A percentile compares a stretch with the other conserved stretches of the same genome.
phyloP scores from a whole-genome alignment of 1,140 invertebrate species.

The Zaprionus kolodkinae region DNA sequence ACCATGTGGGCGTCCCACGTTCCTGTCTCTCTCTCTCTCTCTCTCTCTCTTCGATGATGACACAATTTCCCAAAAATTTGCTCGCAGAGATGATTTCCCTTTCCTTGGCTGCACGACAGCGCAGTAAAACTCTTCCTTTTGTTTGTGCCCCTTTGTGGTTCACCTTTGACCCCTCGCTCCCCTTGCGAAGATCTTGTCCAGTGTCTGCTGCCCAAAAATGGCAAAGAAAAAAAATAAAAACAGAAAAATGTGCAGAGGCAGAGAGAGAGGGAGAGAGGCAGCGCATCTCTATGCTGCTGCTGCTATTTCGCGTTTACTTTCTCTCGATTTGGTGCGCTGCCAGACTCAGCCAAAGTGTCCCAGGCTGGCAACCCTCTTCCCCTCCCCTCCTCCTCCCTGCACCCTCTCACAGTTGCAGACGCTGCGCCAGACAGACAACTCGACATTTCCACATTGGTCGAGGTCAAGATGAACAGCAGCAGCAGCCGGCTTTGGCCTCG shows the following conservation, averaged over 20 bases:
- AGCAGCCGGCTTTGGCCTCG: conserved; percentile 53
- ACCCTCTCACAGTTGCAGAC: not conserved
- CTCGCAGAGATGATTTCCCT: conserved; percentile 35
- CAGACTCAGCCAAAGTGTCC: conserved; percentile 21
- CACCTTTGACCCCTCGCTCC: conserved; percentile 27
- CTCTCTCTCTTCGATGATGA: conserved; percentile 23
- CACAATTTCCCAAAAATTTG: conserved; percentile 39
- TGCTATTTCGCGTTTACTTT: conserved; percentile 61
- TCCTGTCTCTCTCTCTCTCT: conserved; percentile 1
- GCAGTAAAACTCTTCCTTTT: conserved; percentile 47
- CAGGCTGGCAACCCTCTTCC: not conserved
- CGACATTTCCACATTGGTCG: conserved; percentile 64
- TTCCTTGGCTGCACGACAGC: conserved; percentile 40
- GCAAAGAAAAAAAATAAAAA: conserved; percentile 9
- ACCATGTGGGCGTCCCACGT: conserved; percentile 29
- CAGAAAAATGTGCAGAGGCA: conserved; percentile 38
- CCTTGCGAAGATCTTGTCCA: conserved; percentile 38
- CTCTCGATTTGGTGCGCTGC: conserved; percentile 74
- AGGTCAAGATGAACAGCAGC: conserved; percentile 72
- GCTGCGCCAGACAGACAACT: conserved; percentile 51
- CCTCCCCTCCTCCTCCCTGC: too few species aligned
- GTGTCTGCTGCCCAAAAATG: conserved; percentile 19
- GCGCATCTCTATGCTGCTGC: conserved; percentile 20
- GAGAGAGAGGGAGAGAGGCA: not conserved
- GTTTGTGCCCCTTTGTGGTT: not conserved